Base-by-base conservation (phyloP, 2,113 vertebrate genomes). In the Octodon degus region DNA sequence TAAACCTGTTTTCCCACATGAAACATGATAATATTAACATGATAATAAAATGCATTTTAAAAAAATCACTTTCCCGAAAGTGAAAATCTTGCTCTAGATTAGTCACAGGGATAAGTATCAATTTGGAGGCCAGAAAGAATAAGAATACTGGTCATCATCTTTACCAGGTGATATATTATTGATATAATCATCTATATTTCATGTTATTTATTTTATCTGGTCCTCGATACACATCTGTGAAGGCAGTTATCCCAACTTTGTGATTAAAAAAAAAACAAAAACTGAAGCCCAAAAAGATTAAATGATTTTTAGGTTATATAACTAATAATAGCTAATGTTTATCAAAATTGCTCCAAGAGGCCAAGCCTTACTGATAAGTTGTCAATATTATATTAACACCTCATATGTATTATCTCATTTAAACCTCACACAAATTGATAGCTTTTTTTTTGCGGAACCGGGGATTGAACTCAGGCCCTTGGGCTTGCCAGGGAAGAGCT, bases 61-160 rank as follows among this genome's bases (percentile, higher is more conserved):
- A 40, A 94, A 50, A 89, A 86, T 53, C 32, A 80, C n/a, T 94
- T 92, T 96, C 70, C 32, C 43, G 86, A 79, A 63, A 58, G 34
- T 87, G 68, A 67, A 63, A 90, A 90, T 62, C 32, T 90, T 12
- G 11, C 72, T 89, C 82, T 89, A n/a, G 27, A 30, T 58, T 93
- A 37, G 43, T 83, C 76, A 40, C 14, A 16, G 19, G 30, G 9
- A 5, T 53, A 83, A 22, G 27, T 53, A 89, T 68, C 34, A 77
- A 43, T 68, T 3, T 55, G 63, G 24, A 89, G 43, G 67, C 20
- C 11, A 32, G 58, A 87, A 93, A 40, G 79, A 74, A 83, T 65
- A 80, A 85, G 65, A 85, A 55, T 68, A 63, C 34, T 70, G 65
- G 67, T 68, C 47, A n/a, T 58, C 37, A 89, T 19, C 9, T 16